phyloP scores from a whole-genome alignment of 2,113 vertebrate species.

The Nipponia nippon region DNA sequence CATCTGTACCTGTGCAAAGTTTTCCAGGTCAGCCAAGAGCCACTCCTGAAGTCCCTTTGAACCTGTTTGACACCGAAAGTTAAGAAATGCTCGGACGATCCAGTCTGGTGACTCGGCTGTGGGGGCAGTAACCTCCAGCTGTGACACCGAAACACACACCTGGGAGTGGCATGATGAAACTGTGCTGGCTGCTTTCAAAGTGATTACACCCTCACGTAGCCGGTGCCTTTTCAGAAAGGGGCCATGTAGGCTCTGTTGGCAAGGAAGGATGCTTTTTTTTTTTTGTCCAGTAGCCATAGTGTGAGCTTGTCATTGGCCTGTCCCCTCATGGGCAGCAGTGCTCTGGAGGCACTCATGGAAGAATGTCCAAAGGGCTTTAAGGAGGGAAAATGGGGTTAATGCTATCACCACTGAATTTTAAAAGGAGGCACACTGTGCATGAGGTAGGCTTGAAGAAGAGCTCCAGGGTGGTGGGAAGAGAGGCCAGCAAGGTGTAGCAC shows the following conservation, averaged over 20 bases:
- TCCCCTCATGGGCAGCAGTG: neutral
- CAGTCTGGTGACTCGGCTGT: neutral
- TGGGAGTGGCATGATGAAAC: neutral
- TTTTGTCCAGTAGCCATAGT: neutral
- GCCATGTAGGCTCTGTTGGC: neutral
- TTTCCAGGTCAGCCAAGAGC: neutral
- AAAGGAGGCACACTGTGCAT: neutral
- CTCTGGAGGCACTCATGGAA: neutral
- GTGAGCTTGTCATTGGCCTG: neutral
- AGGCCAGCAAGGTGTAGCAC: neutral
- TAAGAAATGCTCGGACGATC: neutral
- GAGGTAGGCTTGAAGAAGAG: neutral
- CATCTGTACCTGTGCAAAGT: neutral
- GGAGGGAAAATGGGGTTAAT: neutral
- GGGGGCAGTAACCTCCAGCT: neutral
- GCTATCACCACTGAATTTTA: neutral
- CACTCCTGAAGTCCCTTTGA: neutral
- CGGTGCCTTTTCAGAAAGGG: neutral
- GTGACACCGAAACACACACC: neutral
- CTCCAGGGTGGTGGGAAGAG: neutral
- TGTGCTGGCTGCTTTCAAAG: neutral
- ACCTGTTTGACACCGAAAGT: neutral
- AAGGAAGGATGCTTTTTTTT: neutral
- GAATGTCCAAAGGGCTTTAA: neutral
- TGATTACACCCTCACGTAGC: neutral